Evolutionary conservation across 2,113 vertebrate genomes (phyloP), one percentile per base, ranked within the genome.

Genomic region (Melanerpes formicivorus): DNA sequence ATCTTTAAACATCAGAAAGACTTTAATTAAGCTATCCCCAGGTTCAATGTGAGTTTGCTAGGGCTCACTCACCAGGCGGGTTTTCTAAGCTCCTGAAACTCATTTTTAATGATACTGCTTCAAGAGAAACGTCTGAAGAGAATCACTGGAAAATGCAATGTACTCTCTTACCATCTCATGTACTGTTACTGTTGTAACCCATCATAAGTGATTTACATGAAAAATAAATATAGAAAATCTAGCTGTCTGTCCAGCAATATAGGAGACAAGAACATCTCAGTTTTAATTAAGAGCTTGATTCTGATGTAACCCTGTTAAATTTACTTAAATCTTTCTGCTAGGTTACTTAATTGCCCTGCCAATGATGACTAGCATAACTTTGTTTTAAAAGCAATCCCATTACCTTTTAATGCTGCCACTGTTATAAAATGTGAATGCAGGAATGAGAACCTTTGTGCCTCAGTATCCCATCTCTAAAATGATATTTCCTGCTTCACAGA

Each of bases 101-200:
- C 71, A 80, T 96, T 97, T 96, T 96, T 96, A 97, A 97, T 94
- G 94, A 95, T 92, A 93, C 86, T 79, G 76, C 90, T 97, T 97
- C 93, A 91, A 90, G 87, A 95, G 87, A 90, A 87, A 95, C 64
- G 79, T 78, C 87, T 92, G 87, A 97, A 82, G 63, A 92, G 58
- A 92, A 78, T 59, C 46, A 66, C 60, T 94, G 69, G 95, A 96
- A 95, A 97, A 96, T 78, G 62, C 58, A 96, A 84, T 62, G 66
- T 78, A 63, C 50, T 56, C 26, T 58, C 67, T 92, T 88, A 87
- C 75, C 11, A 3, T 76, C 54, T 95, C 65, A 4, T 54, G 18
- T 89, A 92, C 90, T 82, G 63, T 93, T 94, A 74, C 67, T 69
- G 15, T 94, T 97, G 42, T 80, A 95, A 84, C 26, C 18, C 54